phyloP scores from a whole-genome alignment of 2,888 invertebrate genomes.

The Catonia carolina region DNA sequence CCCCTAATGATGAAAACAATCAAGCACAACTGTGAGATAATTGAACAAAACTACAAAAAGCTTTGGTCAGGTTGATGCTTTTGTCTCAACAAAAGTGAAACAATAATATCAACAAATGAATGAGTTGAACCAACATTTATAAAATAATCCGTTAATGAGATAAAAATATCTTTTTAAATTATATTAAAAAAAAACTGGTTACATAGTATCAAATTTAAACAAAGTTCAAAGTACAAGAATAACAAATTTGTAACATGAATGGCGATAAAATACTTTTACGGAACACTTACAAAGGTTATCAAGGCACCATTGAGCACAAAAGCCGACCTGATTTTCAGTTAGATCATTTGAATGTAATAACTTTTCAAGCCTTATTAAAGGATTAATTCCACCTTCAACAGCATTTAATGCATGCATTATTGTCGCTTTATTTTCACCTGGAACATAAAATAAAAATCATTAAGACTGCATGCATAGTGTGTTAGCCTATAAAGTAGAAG shows the following conservation, averaged over 20 bases:
- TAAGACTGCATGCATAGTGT: slow-evolving; percentile 4
- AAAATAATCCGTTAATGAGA: no score
- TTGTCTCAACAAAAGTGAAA: no score
- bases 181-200: no score
- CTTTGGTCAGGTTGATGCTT: no score
- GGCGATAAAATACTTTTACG: background rate
- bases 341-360: slow-evolving; percentile 56
- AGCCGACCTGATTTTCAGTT: slow-evolving; percentile 76
- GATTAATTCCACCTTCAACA: slow-evolving; percentile 54
- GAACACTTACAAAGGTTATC: slow-evolving; percentile 75
- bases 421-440: slow-evolving; percentile 73
- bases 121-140: no score
- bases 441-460: slow-evolving; percentile 28
- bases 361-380: slow-evolving; percentile 61
- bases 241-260: background rate
- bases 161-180: no score
- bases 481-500: background rate
- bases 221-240: background rate
- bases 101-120: no score
- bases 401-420: slow-evolving; percentile 59
- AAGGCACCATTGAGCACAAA: slow-evolving; percentile 87
- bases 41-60: no score
- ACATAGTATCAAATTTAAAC: no score
- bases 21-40: no score
- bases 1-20: no score